These are phyloP conservation scores for Leguminivora glycinivorella DNA, from an alignment of 1,140 invertebrate genomes.

Conservation along the genomic window DNA sequence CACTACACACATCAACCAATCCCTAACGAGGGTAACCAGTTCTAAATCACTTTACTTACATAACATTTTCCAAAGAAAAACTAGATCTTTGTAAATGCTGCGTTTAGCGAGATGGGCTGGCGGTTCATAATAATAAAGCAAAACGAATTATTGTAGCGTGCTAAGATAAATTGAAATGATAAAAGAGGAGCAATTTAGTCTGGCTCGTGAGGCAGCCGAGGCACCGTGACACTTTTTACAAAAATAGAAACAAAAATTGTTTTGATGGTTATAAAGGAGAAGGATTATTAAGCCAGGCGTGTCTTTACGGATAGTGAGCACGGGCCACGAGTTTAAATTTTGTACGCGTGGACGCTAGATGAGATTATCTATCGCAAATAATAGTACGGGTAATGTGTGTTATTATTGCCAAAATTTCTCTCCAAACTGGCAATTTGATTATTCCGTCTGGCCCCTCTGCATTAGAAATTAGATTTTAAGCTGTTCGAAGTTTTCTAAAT, in stretches of 20 bases:
- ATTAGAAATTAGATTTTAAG: too few species aligned
- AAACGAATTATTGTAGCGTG: constrained; percentile 2
- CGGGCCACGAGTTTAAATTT: too few species aligned
- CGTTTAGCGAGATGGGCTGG: not conserved
- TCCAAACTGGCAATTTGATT: too few species aligned
- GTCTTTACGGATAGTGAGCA: too few species aligned
- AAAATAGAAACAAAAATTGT: not conserved
- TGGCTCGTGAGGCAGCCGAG: not conserved
- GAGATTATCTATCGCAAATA: too few species aligned
- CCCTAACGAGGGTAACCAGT: constrained; percentile 11
- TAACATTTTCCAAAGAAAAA: constrained; percentile 17
- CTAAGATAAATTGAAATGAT: constrained; percentile 12
- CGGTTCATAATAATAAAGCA: not conserved
- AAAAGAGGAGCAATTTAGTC: not conserved
- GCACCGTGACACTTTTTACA: not conserved
- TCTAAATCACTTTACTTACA: constrained; percentile 13
- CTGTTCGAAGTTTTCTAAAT: too few species aligned
- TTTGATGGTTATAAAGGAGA: not conserved
- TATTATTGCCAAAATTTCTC: too few species aligned
- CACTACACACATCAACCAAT: constrained; percentile 7
- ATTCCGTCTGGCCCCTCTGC: too few species aligned
- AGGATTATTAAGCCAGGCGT: too few species aligned
- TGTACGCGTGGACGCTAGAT: too few species aligned
- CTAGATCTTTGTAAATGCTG: not conserved
- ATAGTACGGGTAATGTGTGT: too few species aligned